Percentiles rank a stretch among this genome's conserved stretches.
Evolutionary conservation across 2,888 invertebrate genomes (phyloP).

Genomic region (Ophioninae sp.): DNA sequence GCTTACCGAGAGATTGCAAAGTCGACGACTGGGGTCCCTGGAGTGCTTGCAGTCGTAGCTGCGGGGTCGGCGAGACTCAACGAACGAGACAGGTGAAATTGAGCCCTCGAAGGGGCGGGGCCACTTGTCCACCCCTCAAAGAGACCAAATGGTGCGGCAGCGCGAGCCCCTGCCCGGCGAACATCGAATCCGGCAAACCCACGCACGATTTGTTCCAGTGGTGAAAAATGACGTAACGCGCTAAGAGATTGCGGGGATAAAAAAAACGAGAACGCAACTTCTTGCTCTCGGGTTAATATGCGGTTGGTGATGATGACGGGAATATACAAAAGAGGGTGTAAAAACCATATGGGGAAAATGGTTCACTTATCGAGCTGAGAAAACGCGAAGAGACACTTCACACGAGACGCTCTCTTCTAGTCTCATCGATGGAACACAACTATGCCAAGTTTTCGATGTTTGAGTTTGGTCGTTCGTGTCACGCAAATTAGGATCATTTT

Average conservation of each 20-base stretch:
- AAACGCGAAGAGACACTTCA: constrained; percentile 5
- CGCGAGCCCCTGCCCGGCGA: constrained; percentile 84
- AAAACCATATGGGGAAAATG: too few species aligned
- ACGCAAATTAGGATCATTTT: too few species aligned
- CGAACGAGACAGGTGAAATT: constrained; percentile 90
- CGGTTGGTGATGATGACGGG: neutral
- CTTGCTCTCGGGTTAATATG: neutral
- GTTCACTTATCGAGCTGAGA: neutral
- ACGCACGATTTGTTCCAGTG: constrained; percentile 61
- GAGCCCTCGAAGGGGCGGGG: constrained; percentile 90
- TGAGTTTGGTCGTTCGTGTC: too few species aligned
- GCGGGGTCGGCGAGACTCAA: constrained; percentile 94
- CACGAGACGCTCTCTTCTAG: neutral
- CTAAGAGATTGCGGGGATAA: neutral
- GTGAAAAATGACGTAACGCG: constrained; percentile 40
- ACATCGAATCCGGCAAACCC: constrained; percentile 49
- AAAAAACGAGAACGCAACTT: neutral
- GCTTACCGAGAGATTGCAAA: constrained; percentile 90
- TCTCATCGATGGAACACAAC: too few species aligned
- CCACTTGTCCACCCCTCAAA: constrained; percentile 91
- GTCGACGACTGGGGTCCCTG: constrained; percentile 93
- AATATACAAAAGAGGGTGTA: too few species aligned
- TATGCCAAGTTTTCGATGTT: too few species aligned
- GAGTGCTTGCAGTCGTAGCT: constrained; percentile 93
- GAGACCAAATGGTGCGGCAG: constrained; percentile 95